These are phyloP conservation scores for Teleogryllus occipitalis DNA, from an alignment of 1,140 invertebrate species.

Conservation along the genomic window DNA sequence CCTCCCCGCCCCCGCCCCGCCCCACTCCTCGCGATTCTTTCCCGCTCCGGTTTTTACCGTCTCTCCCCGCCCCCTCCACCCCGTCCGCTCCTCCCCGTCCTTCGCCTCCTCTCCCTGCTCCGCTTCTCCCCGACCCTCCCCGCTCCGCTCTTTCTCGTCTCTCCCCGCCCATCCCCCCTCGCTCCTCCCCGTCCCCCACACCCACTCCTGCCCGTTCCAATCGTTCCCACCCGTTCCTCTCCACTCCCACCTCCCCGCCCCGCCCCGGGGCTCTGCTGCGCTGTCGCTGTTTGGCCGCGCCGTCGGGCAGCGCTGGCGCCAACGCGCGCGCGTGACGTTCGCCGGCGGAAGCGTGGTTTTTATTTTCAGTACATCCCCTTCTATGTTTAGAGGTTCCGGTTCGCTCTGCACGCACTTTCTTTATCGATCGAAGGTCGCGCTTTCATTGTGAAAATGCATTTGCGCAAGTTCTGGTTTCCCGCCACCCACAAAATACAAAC, in stretches of 20 bases:
- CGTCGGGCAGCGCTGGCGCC: too few relatives aligned
- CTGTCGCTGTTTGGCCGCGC: neutral
- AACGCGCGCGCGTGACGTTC: too few relatives aligned
- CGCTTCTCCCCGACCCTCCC: neutral
- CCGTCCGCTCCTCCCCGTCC: neutral
- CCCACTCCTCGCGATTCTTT: neutral
- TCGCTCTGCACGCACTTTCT: too few relatives aligned
- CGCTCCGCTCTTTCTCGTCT: neutral
- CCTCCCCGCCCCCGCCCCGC: too few relatives aligned
- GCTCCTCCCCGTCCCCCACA: neutral
- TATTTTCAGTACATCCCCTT: too few relatives aligned
- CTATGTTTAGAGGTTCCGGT: too few relatives aligned
- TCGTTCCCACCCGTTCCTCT: neutral
- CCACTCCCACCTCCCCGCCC: neutral
- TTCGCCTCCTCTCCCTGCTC: neutral
- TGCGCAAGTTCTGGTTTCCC: too few relatives aligned
- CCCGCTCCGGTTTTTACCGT: neutral
- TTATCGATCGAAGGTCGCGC: too few relatives aligned
- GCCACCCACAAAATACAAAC: too few relatives aligned
- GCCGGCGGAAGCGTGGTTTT: too few relatives aligned
- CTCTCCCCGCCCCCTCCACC: neutral
- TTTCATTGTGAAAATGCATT: too few relatives aligned
- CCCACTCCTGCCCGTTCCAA: neutral
- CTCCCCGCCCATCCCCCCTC: neutral
- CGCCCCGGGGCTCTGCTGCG: neutral